Percentiles rank a stretch among this genome's conserved stretches.
These are phyloP conservation scores for Galemys pyrenaicus DNA, from an alignment of 2,113 vertebrate species.

Conservation along the genomic window DNA sequence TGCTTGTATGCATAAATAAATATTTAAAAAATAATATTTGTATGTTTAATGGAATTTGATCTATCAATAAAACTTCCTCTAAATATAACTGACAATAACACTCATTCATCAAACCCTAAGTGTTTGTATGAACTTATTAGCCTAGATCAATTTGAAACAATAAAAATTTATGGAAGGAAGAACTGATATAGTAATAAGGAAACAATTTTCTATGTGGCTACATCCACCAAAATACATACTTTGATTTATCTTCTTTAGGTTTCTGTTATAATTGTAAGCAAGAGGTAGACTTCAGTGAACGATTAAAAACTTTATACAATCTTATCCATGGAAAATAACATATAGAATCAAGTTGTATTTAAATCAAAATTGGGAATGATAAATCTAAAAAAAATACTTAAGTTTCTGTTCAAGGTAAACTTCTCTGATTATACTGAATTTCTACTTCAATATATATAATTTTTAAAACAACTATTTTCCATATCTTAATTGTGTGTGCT, in stretches of 20 bases:
- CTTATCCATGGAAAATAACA: not conserved
- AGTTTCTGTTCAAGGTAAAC: not conserved
- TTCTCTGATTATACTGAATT: not conserved
- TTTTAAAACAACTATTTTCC: not conserved
- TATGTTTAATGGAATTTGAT: not conserved
- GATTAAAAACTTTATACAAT: not conserved
- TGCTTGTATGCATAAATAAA: too few relatives aligned
- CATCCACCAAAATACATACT: not conserved
- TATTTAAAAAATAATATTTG: too few relatives aligned
- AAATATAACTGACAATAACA: not conserved
- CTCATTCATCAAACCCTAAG: not conserved
- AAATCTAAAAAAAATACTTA: not conserved
- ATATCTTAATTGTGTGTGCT: not conserved
- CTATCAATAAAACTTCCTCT: not conserved
- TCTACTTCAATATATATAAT: not conserved
- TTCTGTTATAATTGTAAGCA: not conserved
- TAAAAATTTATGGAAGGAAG: not conserved
- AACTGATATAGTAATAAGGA: not conserved
- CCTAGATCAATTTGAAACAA: constrained; percentile 25
- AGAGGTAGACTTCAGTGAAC: not conserved
- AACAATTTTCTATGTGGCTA: constrained; percentile 5
- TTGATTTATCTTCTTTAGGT: not conserved
- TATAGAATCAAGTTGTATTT: not conserved
- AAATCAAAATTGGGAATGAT: not conserved
- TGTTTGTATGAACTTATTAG: not conserved